phyloP scores from a whole-genome alignment of 1,140 invertebrate species.

The Latrodectus geometricus region DNA sequence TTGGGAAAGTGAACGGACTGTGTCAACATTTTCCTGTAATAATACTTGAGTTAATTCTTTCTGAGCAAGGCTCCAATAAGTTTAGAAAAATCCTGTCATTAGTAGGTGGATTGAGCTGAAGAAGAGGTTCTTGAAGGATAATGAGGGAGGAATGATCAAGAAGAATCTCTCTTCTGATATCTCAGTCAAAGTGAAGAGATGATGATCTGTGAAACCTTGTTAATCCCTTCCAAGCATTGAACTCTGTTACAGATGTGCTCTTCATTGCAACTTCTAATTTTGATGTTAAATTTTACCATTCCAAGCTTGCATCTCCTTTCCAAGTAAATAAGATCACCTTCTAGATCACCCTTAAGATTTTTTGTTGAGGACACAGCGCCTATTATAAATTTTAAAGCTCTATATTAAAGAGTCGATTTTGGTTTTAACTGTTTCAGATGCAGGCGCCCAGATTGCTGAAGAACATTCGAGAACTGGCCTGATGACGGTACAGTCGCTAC shows the following conservation, averaged over 20 bases:
- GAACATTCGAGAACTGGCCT: too few relatives aligned
- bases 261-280: too few relatives aligned
- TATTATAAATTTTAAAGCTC: too few relatives aligned
- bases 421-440: neutral
- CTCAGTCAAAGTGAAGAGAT: conserved; percentile 21
- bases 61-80: neutral
- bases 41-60: neutral
- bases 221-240: conserved; percentile 4
- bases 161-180: conserved; percentile 1
- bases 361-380: too few relatives aligned
- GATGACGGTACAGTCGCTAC: neutral
- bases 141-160: conserved; percentile 1
- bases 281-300: too few relatives aligned
- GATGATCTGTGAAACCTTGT: conserved; percentile 4
- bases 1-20: neutral
- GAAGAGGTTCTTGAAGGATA: neutral
- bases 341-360: too few relatives aligned
- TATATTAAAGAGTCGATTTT: too few relatives aligned
- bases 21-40: neutral
- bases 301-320: too few relatives aligned
- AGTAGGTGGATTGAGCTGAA: neutral
- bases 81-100: neutral
- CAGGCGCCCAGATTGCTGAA: neutral
- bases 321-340: too few relatives aligned
- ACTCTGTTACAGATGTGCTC: too few relatives aligned